Conservation (phyloP, 2,797 vertebrate genomes). For the Halcyon badia region DNA sequence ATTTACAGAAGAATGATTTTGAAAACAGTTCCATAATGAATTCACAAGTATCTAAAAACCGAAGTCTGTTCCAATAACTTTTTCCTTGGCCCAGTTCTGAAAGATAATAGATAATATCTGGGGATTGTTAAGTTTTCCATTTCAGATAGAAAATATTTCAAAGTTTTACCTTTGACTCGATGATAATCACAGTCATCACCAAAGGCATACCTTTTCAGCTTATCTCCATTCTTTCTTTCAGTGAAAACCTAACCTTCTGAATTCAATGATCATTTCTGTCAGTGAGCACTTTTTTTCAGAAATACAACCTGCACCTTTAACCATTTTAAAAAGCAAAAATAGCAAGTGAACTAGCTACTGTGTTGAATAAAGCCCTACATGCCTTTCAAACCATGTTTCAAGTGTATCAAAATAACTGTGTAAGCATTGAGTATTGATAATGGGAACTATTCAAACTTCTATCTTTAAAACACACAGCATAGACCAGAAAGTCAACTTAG, state of each 20-base stretch:
- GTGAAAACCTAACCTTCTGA: not conserved
- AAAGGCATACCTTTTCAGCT: not conserved
- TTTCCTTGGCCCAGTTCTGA: conserved; percentile 93
- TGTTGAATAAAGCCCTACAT: not conserved
- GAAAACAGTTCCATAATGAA: conserved; percentile 94
- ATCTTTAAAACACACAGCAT: not conserved
- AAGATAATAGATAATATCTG: conserved; percentile 37
- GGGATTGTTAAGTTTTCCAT: not conserved
- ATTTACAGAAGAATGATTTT: conserved; percentile 95
- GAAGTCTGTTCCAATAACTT: conserved; percentile 95
- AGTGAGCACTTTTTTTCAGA: not conserved
- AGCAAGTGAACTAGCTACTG: not conserved
- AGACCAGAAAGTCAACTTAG: not conserved
- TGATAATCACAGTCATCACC: not conserved
- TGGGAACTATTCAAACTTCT: not conserved
- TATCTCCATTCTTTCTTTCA: not conserved
- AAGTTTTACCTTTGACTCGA: not conserved
- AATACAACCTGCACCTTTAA: not conserved
- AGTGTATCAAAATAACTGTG: not conserved
- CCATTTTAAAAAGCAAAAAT: not conserved
- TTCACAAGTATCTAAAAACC: conserved; percentile 95
- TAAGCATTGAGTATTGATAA: not conserved
- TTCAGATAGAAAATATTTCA: not conserved
- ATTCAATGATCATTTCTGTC: not conserved
- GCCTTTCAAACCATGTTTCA: not conserved